These are phyloP conservation scores for Eubasilissa regina DNA, from an alignment of 1,140 invertebrate genomes.

Conservation along the genomic window DNA sequence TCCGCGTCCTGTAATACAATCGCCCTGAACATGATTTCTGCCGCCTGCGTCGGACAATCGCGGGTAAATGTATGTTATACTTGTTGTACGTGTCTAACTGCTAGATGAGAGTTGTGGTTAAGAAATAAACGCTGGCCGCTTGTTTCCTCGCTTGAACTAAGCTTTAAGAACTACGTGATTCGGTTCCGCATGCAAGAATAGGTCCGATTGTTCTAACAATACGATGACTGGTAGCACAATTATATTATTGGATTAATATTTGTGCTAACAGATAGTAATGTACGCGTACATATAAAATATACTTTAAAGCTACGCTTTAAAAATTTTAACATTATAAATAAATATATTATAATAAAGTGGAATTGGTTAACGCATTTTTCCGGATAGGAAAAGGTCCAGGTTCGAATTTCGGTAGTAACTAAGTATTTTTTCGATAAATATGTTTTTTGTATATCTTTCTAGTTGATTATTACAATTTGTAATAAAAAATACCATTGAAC, in stretches of 20 bases:
- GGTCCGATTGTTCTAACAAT: slow-evolving; percentile 28
- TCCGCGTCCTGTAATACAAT: slow-evolving; percentile 31
- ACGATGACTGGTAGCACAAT: slow-evolving; percentile 2
- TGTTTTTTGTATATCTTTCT: too few relatives aligned
- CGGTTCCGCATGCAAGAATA: slow-evolving; percentile 14
- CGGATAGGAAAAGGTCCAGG: too few relatives aligned
- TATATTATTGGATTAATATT: too few relatives aligned
- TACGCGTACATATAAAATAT: too few relatives aligned
- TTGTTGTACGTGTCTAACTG: slow-evolving; percentile 49
- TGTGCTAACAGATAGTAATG: too few relatives aligned
- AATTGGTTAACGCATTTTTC: too few relatives aligned
- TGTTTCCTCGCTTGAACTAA: slow-evolving; percentile 28
- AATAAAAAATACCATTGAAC: too few relatives aligned
- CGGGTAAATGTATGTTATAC: slow-evolving; percentile 48
- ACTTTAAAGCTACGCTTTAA: background rate
- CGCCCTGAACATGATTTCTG: slow-evolving; percentile 36
- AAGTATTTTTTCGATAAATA: too few relatives aligned
- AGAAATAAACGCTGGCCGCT: slow-evolving; percentile 33
- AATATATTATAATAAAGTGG: too few relatives aligned
- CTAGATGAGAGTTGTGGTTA: slow-evolving; percentile 46
- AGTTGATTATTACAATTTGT: too few relatives aligned
- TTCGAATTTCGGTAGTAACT: too few relatives aligned
- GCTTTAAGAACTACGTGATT: slow-evolving; percentile 30
- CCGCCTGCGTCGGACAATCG: slow-evolving; percentile 37
- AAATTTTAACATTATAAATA: background rate